These are phyloP conservation scores for Jacana jacana DNA, from an alignment of 2,113 vertebrate genomes.

Conservation along the genomic window DNA sequence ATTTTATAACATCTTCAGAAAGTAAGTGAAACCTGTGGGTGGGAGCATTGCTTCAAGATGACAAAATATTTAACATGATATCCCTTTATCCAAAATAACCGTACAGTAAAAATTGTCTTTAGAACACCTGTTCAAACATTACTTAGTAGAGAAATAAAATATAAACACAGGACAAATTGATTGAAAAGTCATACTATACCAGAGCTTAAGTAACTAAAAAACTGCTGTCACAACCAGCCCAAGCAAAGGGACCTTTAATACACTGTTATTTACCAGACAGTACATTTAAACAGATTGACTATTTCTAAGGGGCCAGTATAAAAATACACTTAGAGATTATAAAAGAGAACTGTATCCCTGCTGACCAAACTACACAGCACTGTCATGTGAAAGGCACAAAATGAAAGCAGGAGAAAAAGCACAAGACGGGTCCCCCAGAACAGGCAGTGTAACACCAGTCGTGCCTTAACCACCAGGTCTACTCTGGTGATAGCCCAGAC, in stretches of 20 bases:
- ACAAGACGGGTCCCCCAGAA: background rate
- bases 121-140: background rate
- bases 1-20: background rate
- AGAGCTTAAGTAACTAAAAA: background rate
- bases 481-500: background rate
- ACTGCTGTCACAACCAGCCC: background rate
- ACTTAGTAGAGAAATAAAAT: background rate
- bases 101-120: background rate
- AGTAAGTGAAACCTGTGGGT: background rate
- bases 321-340: background rate
- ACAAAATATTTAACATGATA: background rate
- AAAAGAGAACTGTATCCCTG: background rate
- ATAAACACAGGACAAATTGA: background rate
- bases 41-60: background rate
- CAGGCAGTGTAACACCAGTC: background rate
- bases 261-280: background rate
- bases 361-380: background rate
- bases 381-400: background rate
- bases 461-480: background rate
- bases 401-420: background rate
- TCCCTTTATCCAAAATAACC: background rate
- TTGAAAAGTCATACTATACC: background rate
- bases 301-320: background rate
- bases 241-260: background rate
- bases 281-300: background rate